phyloP scores from a whole-genome alignment of 2,113 vertebrate species.

The Perognathus longimembris region DNA sequence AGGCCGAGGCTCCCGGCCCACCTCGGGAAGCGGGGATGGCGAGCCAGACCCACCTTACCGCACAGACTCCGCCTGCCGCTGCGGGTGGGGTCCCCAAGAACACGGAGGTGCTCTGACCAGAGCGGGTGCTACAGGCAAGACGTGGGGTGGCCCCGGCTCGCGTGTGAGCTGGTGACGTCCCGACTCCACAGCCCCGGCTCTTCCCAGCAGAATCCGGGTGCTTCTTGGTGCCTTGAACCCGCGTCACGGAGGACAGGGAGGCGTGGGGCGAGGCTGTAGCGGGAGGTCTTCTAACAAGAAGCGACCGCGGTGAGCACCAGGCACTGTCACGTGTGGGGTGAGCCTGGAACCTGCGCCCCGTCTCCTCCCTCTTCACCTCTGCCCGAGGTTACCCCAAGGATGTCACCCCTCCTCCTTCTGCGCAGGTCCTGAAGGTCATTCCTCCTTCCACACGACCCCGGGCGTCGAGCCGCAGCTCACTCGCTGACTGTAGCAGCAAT shows the following conservation, averaged over 20 bases:
- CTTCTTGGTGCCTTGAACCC: not conserved
- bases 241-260: not conserved
- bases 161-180: not conserved
- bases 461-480: not conserved
- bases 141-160: no score
- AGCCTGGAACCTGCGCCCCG: not conserved
- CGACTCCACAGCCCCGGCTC: not conserved
- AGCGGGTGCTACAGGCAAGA: not conserved
- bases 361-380: not conserved
- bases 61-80: not conserved
- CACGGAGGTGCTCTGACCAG: not conserved
- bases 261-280: rapidly evolving
- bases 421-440: not conserved
- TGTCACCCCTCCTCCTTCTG: not conserved
- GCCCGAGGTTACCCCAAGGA: not conserved
- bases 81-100: not conserved
- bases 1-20: not conserved
- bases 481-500: no score
- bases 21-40: no score
- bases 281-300: rapidly evolving
- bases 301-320: rapidly evolving
- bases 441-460: no score
- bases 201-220: not conserved
- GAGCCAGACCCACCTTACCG: not conserved
- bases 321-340: rapidly evolving